Base-by-base conservation (phyloP, 2,797 vertebrate species). In the Acrossocheilus wenchowensis region DNA sequence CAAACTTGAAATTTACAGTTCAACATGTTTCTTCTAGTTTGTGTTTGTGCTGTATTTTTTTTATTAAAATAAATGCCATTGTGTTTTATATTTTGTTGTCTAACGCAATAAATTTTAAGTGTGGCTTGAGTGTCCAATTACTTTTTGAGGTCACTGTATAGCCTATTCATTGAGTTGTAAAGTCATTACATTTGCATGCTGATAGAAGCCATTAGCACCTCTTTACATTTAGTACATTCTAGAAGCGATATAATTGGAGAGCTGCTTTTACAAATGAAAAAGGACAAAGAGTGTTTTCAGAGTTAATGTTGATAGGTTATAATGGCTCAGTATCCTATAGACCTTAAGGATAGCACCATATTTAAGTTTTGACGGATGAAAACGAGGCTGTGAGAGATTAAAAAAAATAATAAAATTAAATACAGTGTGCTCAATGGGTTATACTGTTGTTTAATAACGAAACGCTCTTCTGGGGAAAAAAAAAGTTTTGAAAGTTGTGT, bases 91-190 rank as follows among this genome's bases (percentile, higher is more conserved):
- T 52, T 23, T 52, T n/a, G 30, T 36, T 68, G 12, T 69, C 17
- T 77, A 57, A n/a, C n/a, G 50, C 21, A 6, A 17, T 60, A 0
- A 1, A 23, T 50, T 21, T 36, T 84, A 19, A 26, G 14, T 3
- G 45, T 54, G 66, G 6, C 48, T 52, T 21, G 48, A 21, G 48
- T 77, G 30, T 54, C 48, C 50, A 77, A 36, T 77, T 14, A 36
- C 34, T 77, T 50, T 30, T 34, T 54, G 50, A 34, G 34, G 19
- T 77, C 74, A 12, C 30, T 23, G 30, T 34, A n/a, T 48, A 39
- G 39, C 39, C 39, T 39, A 45, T 75, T 62, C 26, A 77, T 52
- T 85, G 75, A 79, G 83, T n/a, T 79, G 50, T 85, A 71, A 85
- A 85, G 5, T 60, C 36, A 9, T 15, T 7, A 30, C 30, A 78